Evolutionary conservation across 1,140 invertebrate genomes (phyloP), one percentile per base, ranked within the genome.

Genomic region (Hypsibius dujardini): DNA sequence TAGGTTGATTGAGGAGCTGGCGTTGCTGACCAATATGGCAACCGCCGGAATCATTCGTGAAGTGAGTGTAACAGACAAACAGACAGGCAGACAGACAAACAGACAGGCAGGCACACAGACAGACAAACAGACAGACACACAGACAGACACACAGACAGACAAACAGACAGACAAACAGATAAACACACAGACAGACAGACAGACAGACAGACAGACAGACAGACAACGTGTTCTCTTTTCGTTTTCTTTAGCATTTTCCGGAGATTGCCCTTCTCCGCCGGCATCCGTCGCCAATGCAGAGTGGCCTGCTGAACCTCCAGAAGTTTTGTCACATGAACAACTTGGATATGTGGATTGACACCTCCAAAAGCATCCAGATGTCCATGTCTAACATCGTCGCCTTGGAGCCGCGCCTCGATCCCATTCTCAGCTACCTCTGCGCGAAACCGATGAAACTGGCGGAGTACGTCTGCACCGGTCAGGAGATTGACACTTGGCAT

Each of bases 1-100:
- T 78, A 87, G 87, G 73, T 80, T 96, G 47, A 91, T 95, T 74
- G 91, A 95, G 82, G 92, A 96, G 78, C 93, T 92, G 75, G 95
- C 95, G 92, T 81, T 96, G 72, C 77, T 94, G 71, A 90, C 92
- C 3, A 96, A 96, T 79, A 90, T 89, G 80, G 85, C 87, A 28
- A 91, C 94, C 1, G 93, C 92, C 1, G 82, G 84, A 62, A 84
- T 85, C 74, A 87, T 95, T 45, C 83, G 86, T 74, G 79, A 85
- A 3, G 62, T 67, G 42, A 67, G 62, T n/a, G n/a, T n/a, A n/a
- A n/a, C n/a, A n/a, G n/a, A n/a, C n/a, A n/a, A n/a, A n/a, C n/a
- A n/a, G n/a, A n/a, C n/a, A n/a, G n/a, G n/a, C n/a, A n/a, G n/a
- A n/a, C n/a, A n/a, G n/a, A n/a, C n/a, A n/a, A n/a, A n/a, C n/a